A percentile compares a stretch with the other conserved stretches of the same genome.
Evolutionary conservation across 2,113 vertebrate species (phyloP).

Genomic region (Indicator maculatus): DNA sequence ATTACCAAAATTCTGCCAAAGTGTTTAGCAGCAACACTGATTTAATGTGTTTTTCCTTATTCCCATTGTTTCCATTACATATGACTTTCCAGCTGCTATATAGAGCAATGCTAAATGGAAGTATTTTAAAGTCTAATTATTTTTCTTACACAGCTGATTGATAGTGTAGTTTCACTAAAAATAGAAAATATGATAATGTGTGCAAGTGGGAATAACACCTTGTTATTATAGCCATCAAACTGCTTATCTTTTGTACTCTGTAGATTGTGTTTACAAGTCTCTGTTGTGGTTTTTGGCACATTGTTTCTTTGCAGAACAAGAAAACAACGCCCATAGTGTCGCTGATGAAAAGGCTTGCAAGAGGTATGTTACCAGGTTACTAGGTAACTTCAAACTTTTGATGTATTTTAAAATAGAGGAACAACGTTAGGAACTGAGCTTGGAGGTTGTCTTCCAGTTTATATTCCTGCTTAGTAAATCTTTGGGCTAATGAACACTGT

Average conservation of each 20-base stretch:
- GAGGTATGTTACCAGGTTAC: slow-evolving; percentile 36
- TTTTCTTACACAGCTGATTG: not conserved
- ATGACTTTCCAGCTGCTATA: too few species aligned
- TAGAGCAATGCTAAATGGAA: not conserved
- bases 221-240: not conserved
- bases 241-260: not conserved
- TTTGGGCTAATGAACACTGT: not conserved
- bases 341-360: not conserved
- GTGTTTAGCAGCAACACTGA: not conserved
- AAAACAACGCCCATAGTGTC: not conserved
- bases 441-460: not conserved
- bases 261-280: not conserved
- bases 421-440: not conserved
- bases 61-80: accelerated
- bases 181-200: not conserved
- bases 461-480: not conserved
- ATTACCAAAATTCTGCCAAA: not conserved
- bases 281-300: not conserved
- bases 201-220: not conserved
- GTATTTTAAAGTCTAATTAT: not conserved
- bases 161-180: not conserved
- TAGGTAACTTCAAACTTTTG: not conserved
- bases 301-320: slow-evolving; percentile 66
- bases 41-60: not conserved
- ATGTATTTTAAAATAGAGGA: not conserved